Evolutionary conservation across 1,140 invertebrate genomes (phyloP), one percentile per base, ranked within the genome.

Genomic region (Hypothenemus hampei): DNA sequence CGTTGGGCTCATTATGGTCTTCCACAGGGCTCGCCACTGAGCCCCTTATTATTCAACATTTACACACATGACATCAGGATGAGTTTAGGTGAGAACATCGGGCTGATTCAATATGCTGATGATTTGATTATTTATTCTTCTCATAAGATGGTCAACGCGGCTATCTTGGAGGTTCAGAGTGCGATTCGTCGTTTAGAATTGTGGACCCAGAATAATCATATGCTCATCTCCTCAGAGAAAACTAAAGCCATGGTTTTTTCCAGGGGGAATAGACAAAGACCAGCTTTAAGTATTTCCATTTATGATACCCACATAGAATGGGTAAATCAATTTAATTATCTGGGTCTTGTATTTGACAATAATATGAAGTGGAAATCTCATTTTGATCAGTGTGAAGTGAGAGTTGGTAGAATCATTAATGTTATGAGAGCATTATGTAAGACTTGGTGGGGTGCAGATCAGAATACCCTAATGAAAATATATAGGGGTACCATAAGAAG

Each of bases 361-460:
- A 20, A 29, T 7, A n/a, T 45, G 22, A 26, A 4, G 18, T 45
- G 43, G 43, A 45, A 10, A 23, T 15, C 19, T 7, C 44, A 46
- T 4, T 16, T 46, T 4, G 19, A 46, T 18, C 15, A 24, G 23
- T 19, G 15, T 33, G 10, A 11, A 4, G 13, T 6, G 0, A 53
- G 36, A 33, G 31, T 40, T 13, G 19, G 11, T 11, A 19, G 16
- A 16, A 40, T 39, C 10, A 26, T 53, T 5, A 53, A 53, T 31
- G 20, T 20, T 19, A 47, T 53, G 39, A 43, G 22, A 20, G n/a
- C 16, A n/a, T 15, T 53, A 13, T 23, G 18, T 10, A 53, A 24
- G 33, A 35, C 36, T 33, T 53, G 50, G 50, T 53, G 50, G 50
- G 50, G 40, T 31, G 20, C 50, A 4, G 50, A 53, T 19, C 21